Percentiles rank a stretch among this genome's conserved stretches.
phyloP scores from a whole-genome alignment of 2,113 vertebrate species.

The Mus spicilegus region DNA sequence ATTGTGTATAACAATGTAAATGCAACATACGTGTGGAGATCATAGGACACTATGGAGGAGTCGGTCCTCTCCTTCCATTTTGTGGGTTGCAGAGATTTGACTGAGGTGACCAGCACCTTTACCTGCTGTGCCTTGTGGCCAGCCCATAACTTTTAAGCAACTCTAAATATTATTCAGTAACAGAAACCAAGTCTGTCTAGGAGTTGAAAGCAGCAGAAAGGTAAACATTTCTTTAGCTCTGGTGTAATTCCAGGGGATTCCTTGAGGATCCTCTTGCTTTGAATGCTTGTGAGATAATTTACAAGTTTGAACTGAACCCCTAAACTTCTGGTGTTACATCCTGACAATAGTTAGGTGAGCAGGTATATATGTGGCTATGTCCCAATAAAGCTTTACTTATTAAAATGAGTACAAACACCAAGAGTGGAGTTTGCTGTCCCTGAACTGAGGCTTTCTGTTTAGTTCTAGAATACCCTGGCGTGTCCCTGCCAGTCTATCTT shows the following conservation, averaged over 20 bases:
- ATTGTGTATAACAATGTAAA: not conserved
- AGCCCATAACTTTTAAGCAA: not conserved
- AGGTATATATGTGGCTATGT: not conserved
- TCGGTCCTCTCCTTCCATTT: not conserved
- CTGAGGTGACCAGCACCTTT: not conserved
- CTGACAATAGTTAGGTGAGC: not conserved
- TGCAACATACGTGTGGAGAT: too few species aligned
- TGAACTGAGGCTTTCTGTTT: not conserved
- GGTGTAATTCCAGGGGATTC: not conserved
- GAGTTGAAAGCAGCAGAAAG: not conserved
- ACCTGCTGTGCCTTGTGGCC: not conserved
- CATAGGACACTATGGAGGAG: not conserved
- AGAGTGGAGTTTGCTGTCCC: not conserved
- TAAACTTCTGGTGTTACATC: not conserved
- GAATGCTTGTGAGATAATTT: not conserved
- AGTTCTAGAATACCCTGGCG: not conserved
- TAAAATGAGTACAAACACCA: not conserved
- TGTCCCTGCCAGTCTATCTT: not conserved
- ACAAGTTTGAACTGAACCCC: not conserved
- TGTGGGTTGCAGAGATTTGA: not conserved
- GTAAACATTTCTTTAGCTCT: not conserved
- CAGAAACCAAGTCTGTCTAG: conserved; percentile 3
- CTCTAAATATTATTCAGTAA: not conserved
- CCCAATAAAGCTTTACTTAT: conserved; percentile 43
- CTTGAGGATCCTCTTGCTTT: not conserved